Percentiles rank a stretch among this genome's conserved stretches.
Conservation (phyloP, 2,888 invertebrate species). For the Itoplectis maculator region DNA sequence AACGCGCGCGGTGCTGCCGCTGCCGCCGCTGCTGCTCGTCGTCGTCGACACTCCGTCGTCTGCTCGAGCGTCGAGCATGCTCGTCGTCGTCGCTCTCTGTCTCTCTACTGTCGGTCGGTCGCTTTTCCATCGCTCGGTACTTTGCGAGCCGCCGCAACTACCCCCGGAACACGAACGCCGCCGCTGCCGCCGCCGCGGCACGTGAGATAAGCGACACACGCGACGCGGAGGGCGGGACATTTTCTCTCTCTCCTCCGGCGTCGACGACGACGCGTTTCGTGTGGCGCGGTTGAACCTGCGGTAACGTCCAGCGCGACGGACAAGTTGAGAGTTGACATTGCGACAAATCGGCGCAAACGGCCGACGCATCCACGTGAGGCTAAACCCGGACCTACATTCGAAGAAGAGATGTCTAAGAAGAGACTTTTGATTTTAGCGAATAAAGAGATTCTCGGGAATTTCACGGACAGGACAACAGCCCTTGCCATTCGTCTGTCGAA, state of each 20-base stretch:
- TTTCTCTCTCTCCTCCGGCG: constrained; percentile 26
- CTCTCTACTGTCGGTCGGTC: constrained; percentile 3
- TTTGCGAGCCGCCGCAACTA: not conserved
- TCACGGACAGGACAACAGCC: too few species aligned
- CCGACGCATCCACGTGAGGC: too few species aligned
- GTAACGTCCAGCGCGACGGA: not conserved
- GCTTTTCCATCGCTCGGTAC: not conserved
- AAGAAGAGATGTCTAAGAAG: too few species aligned
- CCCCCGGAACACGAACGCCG: constrained; percentile 10
- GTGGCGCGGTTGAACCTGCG: not conserved
- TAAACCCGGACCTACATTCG: too few species aligned
- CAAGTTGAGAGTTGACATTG: not conserved
- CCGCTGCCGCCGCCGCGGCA: not conserved
- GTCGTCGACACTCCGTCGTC: constrained; percentile 35
- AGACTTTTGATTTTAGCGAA: too few species aligned
- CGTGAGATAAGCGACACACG: not conserved
- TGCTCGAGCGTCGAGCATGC: constrained; percentile 30
- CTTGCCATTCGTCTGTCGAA: too few species aligned
- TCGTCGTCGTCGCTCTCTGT: constrained; percentile 34
- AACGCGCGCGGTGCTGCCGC: constrained; percentile 55
- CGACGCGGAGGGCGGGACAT: constrained; percentile 1
- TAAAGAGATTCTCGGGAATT: too few species aligned
- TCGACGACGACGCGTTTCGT: constrained; percentile 39
- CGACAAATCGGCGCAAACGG: too few species aligned
- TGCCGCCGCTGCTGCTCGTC: too few species aligned